Evolutionary conservation across 2,888 invertebrate genomes (phyloP).

Genomic region (Biston betularia): DNA sequence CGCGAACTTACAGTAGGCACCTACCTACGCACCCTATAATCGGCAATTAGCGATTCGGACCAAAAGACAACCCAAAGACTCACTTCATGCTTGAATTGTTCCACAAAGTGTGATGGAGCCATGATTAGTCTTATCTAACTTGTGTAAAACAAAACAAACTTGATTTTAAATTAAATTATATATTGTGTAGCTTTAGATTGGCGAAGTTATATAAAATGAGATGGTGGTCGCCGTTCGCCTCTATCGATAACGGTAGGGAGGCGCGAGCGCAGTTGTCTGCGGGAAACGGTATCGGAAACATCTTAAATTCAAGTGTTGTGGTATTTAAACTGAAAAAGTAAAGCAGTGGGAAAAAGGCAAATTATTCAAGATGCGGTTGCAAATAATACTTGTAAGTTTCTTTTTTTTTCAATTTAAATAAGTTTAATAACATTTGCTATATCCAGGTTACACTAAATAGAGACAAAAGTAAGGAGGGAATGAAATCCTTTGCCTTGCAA

Average conservation of each 20-base stretch:
- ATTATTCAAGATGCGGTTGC: conserved; percentile 61
- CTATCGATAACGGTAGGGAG: conserved; percentile 67
- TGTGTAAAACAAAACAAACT: conserved; percentile 71
- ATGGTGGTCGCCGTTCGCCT: conserved; percentile 65
- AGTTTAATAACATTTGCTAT: background rate
- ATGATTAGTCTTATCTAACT: conserved; percentile 74
- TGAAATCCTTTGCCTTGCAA: too few species aligned
- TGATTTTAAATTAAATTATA: conserved; percentile 65
- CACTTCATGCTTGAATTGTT: conserved; percentile 68
- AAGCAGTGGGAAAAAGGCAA: conserved; percentile 50
- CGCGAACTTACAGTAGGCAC: background rate
- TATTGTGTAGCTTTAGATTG: conserved; percentile 67
- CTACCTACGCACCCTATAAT: background rate
- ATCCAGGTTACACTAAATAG: too few species aligned
- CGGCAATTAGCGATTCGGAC: conserved; percentile 33
- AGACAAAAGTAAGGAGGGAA: too few species aligned
- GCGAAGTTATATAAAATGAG: conserved; percentile 77
- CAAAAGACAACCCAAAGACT: conserved; percentile 47
- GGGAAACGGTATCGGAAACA: conserved; percentile 56
- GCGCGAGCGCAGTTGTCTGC: conserved; percentile 66
- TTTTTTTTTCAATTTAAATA: background rate
- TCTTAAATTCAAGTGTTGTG: conserved; percentile 50
- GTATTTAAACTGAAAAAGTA: conserved; percentile 34
- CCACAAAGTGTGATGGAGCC: conserved; percentile 63
- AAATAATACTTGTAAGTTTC: conserved; percentile 46